phyloP scores from a whole-genome alignment of 2,797 vertebrate genomes.

The Mormyrus hasselquistii region DNA sequence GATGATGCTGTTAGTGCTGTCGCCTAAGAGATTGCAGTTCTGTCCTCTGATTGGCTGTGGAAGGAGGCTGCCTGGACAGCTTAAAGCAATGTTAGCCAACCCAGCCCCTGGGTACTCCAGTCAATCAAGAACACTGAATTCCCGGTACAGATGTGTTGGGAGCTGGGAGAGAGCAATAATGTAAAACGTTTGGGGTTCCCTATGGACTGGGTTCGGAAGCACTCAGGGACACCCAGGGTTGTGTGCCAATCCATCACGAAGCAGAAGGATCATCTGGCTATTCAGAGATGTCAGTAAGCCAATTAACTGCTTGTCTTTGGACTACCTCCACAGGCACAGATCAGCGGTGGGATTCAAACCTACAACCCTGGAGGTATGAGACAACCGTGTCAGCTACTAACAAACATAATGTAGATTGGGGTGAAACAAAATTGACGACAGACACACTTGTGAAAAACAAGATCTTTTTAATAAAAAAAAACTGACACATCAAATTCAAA shows the following conservation, averaged over 20 bases:
- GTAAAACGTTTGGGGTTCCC: neutral
- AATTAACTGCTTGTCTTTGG: neutral
- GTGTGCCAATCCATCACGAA: neutral
- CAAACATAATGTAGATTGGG: neutral
- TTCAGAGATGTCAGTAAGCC: neutral
- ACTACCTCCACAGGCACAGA: neutral
- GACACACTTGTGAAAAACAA: constrained; percentile 47
- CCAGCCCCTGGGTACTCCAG: neutral
- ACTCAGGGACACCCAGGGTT: neutral
- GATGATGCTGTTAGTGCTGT: neutral
- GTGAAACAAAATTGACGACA: neutral
- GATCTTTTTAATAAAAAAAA: constrained; percentile 61
- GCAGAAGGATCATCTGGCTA: neutral
- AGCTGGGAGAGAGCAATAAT: neutral
- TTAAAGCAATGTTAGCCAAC: neutral
- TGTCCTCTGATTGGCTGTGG: neutral
- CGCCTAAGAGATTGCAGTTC: neutral
- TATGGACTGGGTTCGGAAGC: neutral
- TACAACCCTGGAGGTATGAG: neutral
- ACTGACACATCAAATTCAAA: constrained; percentile 60
- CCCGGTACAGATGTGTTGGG: neutral
- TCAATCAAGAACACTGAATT: neutral
- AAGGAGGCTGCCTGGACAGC: neutral
- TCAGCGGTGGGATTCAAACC: neutral
- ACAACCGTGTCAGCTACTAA: neutral